Evolutionary conservation across 2,888 invertebrate genomes (phyloP).

Genomic region (Oligia fasciuncula): DNA sequence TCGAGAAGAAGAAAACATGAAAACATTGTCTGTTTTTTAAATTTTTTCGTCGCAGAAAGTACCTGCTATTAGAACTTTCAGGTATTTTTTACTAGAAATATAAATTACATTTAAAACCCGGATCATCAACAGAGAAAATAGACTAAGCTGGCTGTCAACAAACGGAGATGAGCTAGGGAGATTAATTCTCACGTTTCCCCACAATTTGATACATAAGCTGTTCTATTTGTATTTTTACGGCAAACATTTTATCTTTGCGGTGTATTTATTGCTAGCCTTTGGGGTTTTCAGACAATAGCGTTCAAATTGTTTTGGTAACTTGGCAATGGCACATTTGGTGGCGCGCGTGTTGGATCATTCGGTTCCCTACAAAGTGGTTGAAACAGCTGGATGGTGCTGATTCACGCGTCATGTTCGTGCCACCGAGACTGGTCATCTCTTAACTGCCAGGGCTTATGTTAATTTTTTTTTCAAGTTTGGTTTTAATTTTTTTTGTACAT

Average conservation of each 20-base stretch:
- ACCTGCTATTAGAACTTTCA: background rate
- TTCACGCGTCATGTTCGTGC: background rate
- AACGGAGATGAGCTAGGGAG: slow-evolving; percentile 41
- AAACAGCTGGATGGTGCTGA: background rate
- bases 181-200: slow-evolving; percentile 46
- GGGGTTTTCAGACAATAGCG: slow-evolving; percentile 23
- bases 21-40: background rate
- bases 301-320: slow-evolving; percentile 10
- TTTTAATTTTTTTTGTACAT: too few relatives aligned
- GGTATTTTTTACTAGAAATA: background rate
- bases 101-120: slow-evolving; percentile 26
- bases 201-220: slow-evolving; percentile 45
- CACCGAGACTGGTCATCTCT: background rate
- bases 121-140: slow-evolving; percentile 27
- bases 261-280: slow-evolving; percentile 43
- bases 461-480: too few relatives aligned
- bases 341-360: background rate
- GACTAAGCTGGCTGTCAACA: slow-evolving; percentile 46
- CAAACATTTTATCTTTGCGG: slow-evolving; percentile 44
- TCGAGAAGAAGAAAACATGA: too few relatives aligned
- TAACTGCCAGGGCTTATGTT: too few relatives aligned
- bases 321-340: background rate
- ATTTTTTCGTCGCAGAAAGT: background rate
- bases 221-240: slow-evolving; percentile 39
- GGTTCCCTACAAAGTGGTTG: background rate